Evolutionary conservation across 2,888 invertebrate genomes (phyloP), one percentile per base, ranked within the genome.

Genomic region (Ophioninae sp.): DNA sequence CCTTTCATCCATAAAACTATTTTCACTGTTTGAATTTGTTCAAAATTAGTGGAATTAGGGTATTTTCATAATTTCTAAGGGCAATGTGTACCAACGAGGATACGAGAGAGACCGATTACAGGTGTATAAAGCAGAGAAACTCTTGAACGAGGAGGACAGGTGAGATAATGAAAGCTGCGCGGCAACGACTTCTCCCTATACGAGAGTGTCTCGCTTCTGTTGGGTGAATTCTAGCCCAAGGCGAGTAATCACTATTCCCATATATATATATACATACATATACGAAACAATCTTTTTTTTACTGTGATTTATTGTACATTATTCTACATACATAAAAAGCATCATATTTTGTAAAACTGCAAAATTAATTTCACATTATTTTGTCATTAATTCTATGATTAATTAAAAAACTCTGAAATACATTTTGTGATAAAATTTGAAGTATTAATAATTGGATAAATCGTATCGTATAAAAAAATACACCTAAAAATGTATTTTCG

Each of bases 151-250:
- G 81, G 80, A 72, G 89, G 91, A 91, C 91, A 91, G 91, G 90
- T 91, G 91, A 91, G 92, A 92, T 92, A 91, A 92, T 91, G 91
- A 50, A 91, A 91, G 89, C 91, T 88, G 89, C 89, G 81, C 50
- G 50, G 17, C 88, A 87, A 87, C 68, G 84, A 87, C 86, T 87
- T 88, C 89, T 85, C 86, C 50, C 50, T 50, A 50, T 50, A 50
- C 50, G 50, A 50, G 50, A 50, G 13, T 50, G 50, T 50, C 50
- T 50, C 50, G 84, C 84, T 84, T 82, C 84, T 82, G 82, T 89
- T 90, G 59, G 77, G 65, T 79, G 67, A 61, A 68, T 75, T 84
- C 84, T 84, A 82, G 84, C 84, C 82, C 79, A 84, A 79, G 84
- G 84, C 84, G 72, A 87, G 90, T 91, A 91, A 91, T 91, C 91